Percentiles rank a stretch among this genome's conserved stretches.
Conservation (phyloP, 2,113 vertebrate genomes). For the Microcebus lehilahytsara region DNA sequence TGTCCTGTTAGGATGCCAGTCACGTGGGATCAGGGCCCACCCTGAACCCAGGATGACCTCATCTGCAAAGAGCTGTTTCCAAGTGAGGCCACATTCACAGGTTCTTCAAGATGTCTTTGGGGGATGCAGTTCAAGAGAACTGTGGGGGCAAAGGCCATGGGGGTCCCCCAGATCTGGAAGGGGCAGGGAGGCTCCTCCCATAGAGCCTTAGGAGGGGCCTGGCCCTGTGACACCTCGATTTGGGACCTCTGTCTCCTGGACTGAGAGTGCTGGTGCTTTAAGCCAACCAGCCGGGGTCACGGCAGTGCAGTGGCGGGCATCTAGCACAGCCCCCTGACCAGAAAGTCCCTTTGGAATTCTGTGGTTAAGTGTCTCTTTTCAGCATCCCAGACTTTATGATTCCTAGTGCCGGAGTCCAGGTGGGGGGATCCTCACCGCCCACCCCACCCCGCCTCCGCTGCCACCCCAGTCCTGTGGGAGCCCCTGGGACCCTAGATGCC, state of each 20-base stretch:
- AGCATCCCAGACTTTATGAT: not conserved
- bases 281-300: not conserved
- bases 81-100: too few relatives aligned
- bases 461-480: not conserved
- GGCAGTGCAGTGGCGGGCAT: not conserved
- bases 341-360: not conserved
- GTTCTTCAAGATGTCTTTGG: accelerated
- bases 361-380: not conserved
- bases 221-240: not conserved
- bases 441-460: not conserved
- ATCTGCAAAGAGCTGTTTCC: not conserved
- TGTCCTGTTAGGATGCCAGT: not conserved
- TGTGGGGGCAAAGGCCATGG: too few relatives aligned
- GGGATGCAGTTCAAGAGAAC: not conserved
- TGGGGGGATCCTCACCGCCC: not conserved
- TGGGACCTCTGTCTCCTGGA: not conserved
- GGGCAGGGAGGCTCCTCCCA: not conserved
- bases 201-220: not conserved
- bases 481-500: not conserved
- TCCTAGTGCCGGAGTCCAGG: not conserved
- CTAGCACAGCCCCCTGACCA: not conserved
- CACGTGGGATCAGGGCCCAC: not conserved
- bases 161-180: not conserved
- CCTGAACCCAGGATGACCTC: accelerated
- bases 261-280: not conserved